phyloP scores from a whole-genome alignment of 2,113 vertebrate genomes.

The Chaetops frenatus region DNA sequence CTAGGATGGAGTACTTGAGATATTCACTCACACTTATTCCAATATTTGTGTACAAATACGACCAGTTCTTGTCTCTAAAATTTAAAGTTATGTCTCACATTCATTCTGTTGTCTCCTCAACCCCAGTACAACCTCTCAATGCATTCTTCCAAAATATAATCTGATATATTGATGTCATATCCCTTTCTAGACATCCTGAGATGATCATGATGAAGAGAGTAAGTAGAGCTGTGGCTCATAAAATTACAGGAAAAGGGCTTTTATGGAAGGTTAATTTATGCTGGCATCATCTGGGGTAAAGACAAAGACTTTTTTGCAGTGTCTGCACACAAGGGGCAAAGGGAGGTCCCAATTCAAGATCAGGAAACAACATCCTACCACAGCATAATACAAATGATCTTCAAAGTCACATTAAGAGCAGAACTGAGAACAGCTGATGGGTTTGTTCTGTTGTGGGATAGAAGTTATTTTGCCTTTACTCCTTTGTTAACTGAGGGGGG shows the following conservation, averaged over 20 bases:
- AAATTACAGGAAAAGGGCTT: neutral
- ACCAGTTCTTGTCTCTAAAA: neutral
- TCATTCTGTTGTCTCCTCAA: neutral
- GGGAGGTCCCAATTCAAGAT: neutral
- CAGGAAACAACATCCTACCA: neutral
- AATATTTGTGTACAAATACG: neutral
- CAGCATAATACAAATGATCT: neutral
- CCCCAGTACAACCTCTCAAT: neutral
- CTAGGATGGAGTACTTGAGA: neutral
- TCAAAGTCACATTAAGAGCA: neutral
- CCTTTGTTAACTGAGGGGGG: slow-evolving; percentile 41
- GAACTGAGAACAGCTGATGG: neutral
- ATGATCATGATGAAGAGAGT: neutral
- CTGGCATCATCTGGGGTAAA: neutral
- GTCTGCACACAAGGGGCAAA: neutral
- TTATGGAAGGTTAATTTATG: neutral
- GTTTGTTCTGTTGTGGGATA: neutral
- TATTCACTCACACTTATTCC: neutral
- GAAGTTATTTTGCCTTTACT: neutral
- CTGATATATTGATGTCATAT: neutral
- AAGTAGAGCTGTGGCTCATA: neutral
- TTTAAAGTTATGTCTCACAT: neutral
- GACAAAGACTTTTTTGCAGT: neutral
- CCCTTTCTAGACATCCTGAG: neutral
- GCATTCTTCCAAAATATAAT: neutral